These are phyloP conservation scores for Prionailurus viverrinus DNA, from an alignment of 2,113 vertebrate genomes.

Conservation along the genomic window DNA sequence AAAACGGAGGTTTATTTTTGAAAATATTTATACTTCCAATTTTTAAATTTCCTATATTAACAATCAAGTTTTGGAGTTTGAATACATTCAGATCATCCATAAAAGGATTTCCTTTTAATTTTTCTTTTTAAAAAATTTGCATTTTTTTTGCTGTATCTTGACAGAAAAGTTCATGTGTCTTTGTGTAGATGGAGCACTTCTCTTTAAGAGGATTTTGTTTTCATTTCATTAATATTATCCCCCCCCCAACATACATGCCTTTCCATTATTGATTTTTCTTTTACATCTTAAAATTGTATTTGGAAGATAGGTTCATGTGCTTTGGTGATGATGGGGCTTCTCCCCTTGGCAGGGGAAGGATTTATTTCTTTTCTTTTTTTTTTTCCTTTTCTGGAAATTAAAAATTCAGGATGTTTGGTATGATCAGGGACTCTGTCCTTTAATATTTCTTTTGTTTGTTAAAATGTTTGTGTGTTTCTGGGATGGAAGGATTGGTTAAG, in stretches of 20 bases:
- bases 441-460: constrained; percentile 45
- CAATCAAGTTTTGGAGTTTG: constrained; percentile 43
- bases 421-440: not conserved
- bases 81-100: not conserved
- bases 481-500: not conserved
- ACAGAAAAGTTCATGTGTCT: not conserved
- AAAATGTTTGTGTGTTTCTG: not conserved
- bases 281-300: constrained; percentile 9
- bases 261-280: constrained; percentile 34
- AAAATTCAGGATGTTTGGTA: constrained; percentile 51
- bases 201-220: constrained; percentile 40
- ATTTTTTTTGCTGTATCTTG: constrained; percentile 47
- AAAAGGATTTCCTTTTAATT: constrained; percentile 33
- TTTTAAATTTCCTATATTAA: constrained; percentile 24
- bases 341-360: not conserved
- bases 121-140: not conserved
- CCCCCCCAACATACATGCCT: not conserved
- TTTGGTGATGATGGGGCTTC: not conserved
- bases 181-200: constrained; percentile 21
- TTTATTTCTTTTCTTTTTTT: constrained; percentile 26
- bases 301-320: constrained; percentile 21
- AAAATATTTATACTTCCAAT: not conserved
- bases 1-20: not conserved
- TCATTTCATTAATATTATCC: constrained; percentile 22
- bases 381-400: not conserved